Evolutionary conservation across 2,888 invertebrate species (phyloP), one percentile per base, ranked within the genome.

Genomic region (Smittia aterrima): DNA sequence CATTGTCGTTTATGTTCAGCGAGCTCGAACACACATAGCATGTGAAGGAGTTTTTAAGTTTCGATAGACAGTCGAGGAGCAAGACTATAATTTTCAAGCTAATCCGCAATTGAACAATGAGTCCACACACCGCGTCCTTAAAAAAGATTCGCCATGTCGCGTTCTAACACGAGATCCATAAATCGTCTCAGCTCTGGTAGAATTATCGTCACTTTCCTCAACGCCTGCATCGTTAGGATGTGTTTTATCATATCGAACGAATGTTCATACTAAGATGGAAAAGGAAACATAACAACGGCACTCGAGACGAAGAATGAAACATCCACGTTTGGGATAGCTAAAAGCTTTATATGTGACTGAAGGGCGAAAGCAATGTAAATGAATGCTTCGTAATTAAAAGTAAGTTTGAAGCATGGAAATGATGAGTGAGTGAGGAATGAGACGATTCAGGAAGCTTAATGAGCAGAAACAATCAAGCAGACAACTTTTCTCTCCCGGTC

Each of bases 61-160:
- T 64, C 58, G 4, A 25, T 27, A 13, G 27, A 58, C 27, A 27
- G n/a, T 27, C 4, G 22, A 64, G 25, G 16, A 20, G 64, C 22
- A 16, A 27, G 20, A 16, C 25, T 24, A 20, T 64, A 64, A 64
- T 27, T 64, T 13, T 3, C 6, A 16, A 27, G 27, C 16, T 64
- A 64, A 64, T 64, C 64, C 22, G 64, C 64, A 22, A 64, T 64
- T 64, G 64, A 22, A 22, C 24, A 58, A 58, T 58, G 24, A 7
- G 53, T n/a, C 18, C 22, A 32, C 9, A 3, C 32, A 9, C 4
- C 9, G 32, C 32, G 32, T 32, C 9, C 38, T 38, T 38, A 7
- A 38, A n/a, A n/a, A 9, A 32, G 32, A 16, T n/a, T 58, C 22
- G 58, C 58, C 64, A 22, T 64, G n/a, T 47, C n/a, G n/a, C 47